A percentile compares a stretch with the other conserved stretches of the same genome.
Conservation (phyloP, 2,113 vertebrate genomes). For the Grammomys dolichurus region DNA sequence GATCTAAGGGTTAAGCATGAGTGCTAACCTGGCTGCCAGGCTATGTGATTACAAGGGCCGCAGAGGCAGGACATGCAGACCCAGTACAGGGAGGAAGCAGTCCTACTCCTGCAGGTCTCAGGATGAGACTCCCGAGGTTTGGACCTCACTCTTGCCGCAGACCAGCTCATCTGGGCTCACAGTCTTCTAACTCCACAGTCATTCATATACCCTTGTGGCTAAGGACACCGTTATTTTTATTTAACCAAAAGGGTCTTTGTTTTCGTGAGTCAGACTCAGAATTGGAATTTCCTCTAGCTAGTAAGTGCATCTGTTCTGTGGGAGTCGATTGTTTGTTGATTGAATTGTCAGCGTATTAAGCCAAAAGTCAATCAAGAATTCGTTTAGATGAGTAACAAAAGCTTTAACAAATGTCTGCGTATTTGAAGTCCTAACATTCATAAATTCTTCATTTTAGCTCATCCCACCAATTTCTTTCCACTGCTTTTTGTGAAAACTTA, state of each 20-base stretch:
- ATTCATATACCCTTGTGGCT: background rate
- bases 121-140: no score
- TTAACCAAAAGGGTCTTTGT: background rate
- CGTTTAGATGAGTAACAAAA: slow-evolving; percentile 28
- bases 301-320: background rate
- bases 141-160: no score
- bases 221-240: background rate
- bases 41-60: no score
- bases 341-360: slow-evolving; percentile 19
- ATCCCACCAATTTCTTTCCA: background rate
- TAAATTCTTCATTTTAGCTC: background rate
- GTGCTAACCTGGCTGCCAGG: no score
- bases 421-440: background rate
- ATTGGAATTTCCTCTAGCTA: background rate
- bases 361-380: slow-evolving; percentile 8
- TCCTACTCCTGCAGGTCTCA: no score
- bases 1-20: no score
- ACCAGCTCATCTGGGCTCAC: no score
- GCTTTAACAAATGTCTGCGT: slow-evolving; percentile 27
- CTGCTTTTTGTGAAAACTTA: background rate
- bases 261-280: slow-evolving; percentile 7
- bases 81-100: no score
- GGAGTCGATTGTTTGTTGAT: background rate
- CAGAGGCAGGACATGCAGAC: no score
- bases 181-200: no score